A percentile compares a stretch with the other conserved stretches of the same genome.
phyloP scores from a whole-genome alignment of 2,888 invertebrate genomes.

The Zaprionus lineosus region DNA sequence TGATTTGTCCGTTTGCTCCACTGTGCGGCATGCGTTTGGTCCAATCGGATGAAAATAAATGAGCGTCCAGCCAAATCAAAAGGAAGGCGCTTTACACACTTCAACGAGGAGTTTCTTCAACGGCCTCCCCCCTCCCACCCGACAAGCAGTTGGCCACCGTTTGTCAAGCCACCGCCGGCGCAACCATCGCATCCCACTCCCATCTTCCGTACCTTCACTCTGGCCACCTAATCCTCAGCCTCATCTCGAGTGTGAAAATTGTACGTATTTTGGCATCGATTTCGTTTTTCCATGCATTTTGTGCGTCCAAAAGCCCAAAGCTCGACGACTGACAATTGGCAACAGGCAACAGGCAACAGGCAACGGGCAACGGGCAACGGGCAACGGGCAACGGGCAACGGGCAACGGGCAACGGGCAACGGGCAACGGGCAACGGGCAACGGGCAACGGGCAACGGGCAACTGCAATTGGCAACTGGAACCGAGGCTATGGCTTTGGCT shows the following conservation, averaged over 20 bases:
- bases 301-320: slow-evolving; percentile 44
- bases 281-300: slow-evolving; percentile 63
- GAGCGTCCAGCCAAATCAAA: slow-evolving; percentile 42
- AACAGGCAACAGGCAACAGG: not conserved
- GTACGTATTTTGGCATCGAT: slow-evolving; percentile 48
- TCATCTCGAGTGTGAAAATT: slow-evolving; percentile 49
- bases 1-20: not conserved
- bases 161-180: no score
- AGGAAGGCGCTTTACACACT: slow-evolving; percentile 32
- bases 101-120: not conserved
- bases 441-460: not conserved
- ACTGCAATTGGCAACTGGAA: slow-evolving; percentile 3
- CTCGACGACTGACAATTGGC: not conserved
- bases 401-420: not conserved
- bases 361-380: not conserved
- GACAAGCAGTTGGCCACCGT: no score
- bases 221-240: not conserved
- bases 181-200: no score
- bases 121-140: no score
- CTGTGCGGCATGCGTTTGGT: not conserved
- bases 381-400: not conserved
- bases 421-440: no score
- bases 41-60: slow-evolving; percentile 46
- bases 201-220: not conserved
- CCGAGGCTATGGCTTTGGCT: slow-evolving; percentile 1